These are phyloP conservation scores for Sebastes kiyomatsui DNA, from an alignment of 2,797 vertebrate species.

Conservation along the genomic window DNA sequence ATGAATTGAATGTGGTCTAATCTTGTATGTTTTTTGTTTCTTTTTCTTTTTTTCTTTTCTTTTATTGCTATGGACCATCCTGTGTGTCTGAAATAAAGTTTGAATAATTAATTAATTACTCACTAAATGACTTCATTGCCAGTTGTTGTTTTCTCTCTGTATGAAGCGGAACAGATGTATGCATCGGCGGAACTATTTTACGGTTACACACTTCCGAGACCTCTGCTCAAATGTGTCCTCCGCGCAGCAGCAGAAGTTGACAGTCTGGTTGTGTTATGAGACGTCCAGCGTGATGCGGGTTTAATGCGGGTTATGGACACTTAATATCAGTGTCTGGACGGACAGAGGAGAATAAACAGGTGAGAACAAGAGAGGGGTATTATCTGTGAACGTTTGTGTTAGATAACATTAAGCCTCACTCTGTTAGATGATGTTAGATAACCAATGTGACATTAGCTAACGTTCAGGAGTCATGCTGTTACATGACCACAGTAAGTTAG, in stretches of 20 bases:
- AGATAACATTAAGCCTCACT: not conserved
- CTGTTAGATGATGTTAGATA: not conserved
- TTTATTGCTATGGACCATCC: no score
- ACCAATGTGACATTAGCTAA: not conserved
- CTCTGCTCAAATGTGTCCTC: constrained; percentile 24
- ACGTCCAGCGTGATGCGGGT: not conserved
- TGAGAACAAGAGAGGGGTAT: not conserved
- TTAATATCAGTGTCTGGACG: not conserved
- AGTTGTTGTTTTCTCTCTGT: not conserved
- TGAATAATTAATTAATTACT: not conserved
- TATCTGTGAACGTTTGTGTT: not conserved
- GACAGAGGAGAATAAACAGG: not conserved
- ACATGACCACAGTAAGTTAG: not conserved
- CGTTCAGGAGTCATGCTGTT: not conserved
- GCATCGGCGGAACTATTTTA: constrained; percentile 26
- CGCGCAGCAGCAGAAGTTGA: not conserved
- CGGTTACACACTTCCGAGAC: constrained; percentile 26
- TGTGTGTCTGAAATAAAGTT: no score
- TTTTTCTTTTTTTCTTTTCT: no score
- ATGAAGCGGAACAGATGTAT: constrained; percentile 10
- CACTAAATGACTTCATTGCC: not conserved
- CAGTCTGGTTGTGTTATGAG: not conserved
- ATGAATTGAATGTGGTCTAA: no score
- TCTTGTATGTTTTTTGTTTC: no score
- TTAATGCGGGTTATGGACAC: not conserved